Percentiles rank a stretch among this genome's conserved stretches.
Conservation (phyloP, 2,888 invertebrate genomes). For the Leptinotarsa tumamoca region DNA sequence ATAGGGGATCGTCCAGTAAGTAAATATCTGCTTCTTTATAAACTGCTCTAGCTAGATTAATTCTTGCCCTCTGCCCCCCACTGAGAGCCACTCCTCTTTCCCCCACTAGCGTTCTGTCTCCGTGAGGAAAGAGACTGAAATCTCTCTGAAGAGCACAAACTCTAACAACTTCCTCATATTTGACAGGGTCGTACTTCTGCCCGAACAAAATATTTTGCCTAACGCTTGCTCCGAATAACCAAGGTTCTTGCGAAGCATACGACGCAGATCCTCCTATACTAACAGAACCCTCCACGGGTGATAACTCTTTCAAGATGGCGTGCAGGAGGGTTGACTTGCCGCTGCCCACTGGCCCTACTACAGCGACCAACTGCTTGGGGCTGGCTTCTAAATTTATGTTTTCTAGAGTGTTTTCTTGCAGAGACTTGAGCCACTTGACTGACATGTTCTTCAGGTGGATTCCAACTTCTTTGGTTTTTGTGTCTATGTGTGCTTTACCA, state of each 20-base stretch:
- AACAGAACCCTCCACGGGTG: conserved; percentile 71
- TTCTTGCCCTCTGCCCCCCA: conserved; percentile 87
- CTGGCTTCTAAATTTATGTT: conserved; percentile 38
- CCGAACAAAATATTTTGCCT: conserved; percentile 95
- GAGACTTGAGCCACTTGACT: conserved; percentile 44
- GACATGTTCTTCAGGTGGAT: conserved; percentile 36
- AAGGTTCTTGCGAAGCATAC: conserved; percentile 83
- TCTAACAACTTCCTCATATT: conserved; percentile 75
- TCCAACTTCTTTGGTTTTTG: conserved; percentile 14
- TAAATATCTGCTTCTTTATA: conserved; percentile 88
- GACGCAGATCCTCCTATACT: conserved; percentile 33
- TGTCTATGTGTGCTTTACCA: conserved; percentile 14
- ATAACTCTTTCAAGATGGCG: conserved; percentile 77
- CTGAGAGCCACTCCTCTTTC: conserved; percentile 70
- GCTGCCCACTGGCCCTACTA: conserved; percentile 75
- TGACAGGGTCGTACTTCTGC: conserved; percentile 74
- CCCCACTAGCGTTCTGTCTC: conserved; percentile 83
- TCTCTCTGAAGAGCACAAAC: conserved; percentile 80
- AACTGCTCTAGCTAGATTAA: conserved; percentile 86
- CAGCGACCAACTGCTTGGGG: conserved; percentile 55
- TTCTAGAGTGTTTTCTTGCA: conserved; percentile 40
- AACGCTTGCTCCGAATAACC: conserved; percentile 84
- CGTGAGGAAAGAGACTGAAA: conserved; percentile 78
- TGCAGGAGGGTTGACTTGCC: conserved; percentile 72
- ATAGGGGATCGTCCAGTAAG: conserved; percentile 88